Conservation (phyloP, 1,140 invertebrate species). For the Trachelipus rathkii region DNA sequence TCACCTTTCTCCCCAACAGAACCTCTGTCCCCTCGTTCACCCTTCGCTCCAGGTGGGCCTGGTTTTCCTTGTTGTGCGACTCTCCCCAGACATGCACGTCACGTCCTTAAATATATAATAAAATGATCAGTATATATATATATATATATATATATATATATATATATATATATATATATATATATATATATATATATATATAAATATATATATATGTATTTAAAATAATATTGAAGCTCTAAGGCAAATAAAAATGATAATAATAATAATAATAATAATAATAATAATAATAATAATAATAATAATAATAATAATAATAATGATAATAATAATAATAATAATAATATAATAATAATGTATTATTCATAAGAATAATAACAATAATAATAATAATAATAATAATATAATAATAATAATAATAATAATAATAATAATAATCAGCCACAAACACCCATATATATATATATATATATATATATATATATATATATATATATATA, state of each 20-base stretch:
- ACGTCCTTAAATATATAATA: slow-evolving; percentile 34
- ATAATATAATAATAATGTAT: neutral
- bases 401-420: too few relatives aligned
- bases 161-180: slow-evolving; percentile 15
- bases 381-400: too few relatives aligned
- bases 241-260: too few relatives aligned
- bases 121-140: slow-evolving; percentile 48
- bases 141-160: slow-evolving; percentile 25
- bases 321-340: neutral
- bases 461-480: neutral
- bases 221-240: too few relatives aligned
- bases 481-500: neutral
- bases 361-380: neutral
- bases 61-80: slow-evolving; percentile 53
- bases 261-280: too few relatives aligned
- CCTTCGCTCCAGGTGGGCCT: slow-evolving; percentile 54
- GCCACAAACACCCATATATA: too few relatives aligned
- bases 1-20: slow-evolving; percentile 41
- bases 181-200: slow-evolving; percentile 12
- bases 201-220: too few relatives aligned
- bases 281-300: too few relatives aligned
- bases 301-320: too few relatives aligned
- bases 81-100: slow-evolving; percentile 54
- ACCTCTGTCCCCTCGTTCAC: slow-evolving; percentile 54
- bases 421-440: too few relatives aligned